Percentiles rank a stretch among this genome's conserved stretches.
Conservation (phyloP, 2,888 invertebrate species). For the Trilocha varians region DNA sequence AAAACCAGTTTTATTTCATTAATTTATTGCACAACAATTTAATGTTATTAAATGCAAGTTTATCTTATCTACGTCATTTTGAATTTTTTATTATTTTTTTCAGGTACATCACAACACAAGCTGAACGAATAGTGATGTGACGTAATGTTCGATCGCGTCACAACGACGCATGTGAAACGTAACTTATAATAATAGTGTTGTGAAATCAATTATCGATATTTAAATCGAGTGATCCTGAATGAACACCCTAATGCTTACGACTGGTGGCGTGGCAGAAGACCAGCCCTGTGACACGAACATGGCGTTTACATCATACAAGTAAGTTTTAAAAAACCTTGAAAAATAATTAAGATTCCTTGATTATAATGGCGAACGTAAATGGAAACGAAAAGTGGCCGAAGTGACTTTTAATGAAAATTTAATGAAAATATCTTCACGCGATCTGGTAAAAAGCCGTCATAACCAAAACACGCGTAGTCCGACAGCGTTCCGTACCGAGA, state of each 20-base stretch:
- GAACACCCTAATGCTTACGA: constrained; percentile 69
- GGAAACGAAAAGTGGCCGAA: no score
- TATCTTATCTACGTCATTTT: constrained; percentile 3
- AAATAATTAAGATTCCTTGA: no score
- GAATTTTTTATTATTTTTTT: constrained; percentile 20
- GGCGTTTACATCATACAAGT: constrained; percentile 67
- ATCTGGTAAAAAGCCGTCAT: constrained; percentile 42
- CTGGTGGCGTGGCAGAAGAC: constrained; percentile 55
- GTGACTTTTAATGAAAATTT: constrained; percentile 36
- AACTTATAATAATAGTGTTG: constrained; percentile 44
- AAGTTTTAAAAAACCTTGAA: constrained; percentile 23
- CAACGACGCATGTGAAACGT: constrained; percentile 35
- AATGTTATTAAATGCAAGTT: not conserved
- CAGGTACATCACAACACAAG: constrained; percentile 34
- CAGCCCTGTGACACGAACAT: constrained; percentile 61
- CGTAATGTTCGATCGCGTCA: constrained; percentile 41
- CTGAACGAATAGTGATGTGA: constrained; percentile 45
- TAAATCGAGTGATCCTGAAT: constrained; percentile 32
- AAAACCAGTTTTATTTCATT: no score
- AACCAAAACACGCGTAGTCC: constrained; percentile 37
- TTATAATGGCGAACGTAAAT: no score
- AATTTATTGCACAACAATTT: no score
- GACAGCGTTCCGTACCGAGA: constrained; percentile 43
- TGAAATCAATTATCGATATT: constrained; percentile 27
- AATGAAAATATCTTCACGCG: constrained; percentile 46